Evolutionary conservation across 2,888 invertebrate genomes (phyloP).

Genomic region (Candidula unifasciata): DNA sequence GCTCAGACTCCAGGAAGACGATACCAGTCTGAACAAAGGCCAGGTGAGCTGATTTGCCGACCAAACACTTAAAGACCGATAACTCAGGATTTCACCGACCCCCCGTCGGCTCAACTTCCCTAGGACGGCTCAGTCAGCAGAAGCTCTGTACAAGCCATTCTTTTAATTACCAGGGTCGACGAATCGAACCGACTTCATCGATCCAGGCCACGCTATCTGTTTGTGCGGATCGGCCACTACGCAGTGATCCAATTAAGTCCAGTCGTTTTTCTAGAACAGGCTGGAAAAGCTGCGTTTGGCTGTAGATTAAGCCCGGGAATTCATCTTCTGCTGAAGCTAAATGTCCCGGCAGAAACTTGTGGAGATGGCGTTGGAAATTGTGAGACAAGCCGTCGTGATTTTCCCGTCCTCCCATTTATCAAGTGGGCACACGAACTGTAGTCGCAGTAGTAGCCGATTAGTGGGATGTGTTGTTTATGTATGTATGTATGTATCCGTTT

Average conservation of each 20-base stretch:
- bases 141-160: slow-evolving; percentile 28
- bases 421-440: no score
- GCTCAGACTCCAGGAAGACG: no score
- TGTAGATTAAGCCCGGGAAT: slow-evolving; percentile 16
- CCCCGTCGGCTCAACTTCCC: neutral
- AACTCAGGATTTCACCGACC: neutral
- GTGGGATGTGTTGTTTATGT: no score
- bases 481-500: no score
- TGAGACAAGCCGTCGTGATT: neutral
- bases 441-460: no score
- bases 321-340: slow-evolving; percentile 10
- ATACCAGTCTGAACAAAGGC: no score
- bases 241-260: slow-evolving; percentile 40
- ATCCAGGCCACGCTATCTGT: slow-evolving; percentile 27
- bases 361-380: neutral
- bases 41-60: no score
- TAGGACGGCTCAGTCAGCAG: neutral
- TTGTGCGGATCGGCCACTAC: slow-evolving; percentile 34
- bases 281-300: neutral
- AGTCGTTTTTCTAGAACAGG: slow-evolving; percentile 7
- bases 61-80: slow-evolving; percentile 19
- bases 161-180: slow-evolving; percentile 28
- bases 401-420: no score
- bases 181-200: slow-evolving; percentile 38
- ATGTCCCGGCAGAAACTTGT: neutral